Evolutionary conservation across 1,140 invertebrate genomes (phyloP).

Genomic region (Lepidotrigona ventralis): DNA sequence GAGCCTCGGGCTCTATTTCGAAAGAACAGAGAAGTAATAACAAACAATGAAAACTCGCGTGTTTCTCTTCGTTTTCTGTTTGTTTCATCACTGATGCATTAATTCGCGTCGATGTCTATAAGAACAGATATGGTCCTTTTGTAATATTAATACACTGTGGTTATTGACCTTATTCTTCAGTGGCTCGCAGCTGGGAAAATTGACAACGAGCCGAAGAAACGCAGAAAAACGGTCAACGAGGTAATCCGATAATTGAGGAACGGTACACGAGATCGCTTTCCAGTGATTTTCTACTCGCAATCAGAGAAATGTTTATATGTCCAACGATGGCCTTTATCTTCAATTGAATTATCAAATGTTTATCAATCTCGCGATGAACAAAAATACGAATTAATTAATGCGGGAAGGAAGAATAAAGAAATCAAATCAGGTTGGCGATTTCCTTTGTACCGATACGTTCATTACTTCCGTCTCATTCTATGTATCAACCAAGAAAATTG

Average conservation of each 20-base stretch:
- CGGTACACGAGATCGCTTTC: neutral
- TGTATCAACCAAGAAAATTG: neutral
- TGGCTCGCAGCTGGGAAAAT: slow-evolving; percentile 48
- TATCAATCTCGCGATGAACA: neutral
- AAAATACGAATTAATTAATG: neutral
- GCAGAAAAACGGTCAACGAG: neutral
- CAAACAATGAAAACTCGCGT: neutral
- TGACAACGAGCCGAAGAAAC: neutral
- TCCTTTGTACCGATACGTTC: too few species aligned
- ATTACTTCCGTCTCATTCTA: neutral
- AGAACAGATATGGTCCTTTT: too few species aligned
- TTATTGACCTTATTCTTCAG: slow-evolving; percentile 20
- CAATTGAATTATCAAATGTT: neutral
- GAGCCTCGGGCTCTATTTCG: neutral
- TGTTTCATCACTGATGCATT: neutral
- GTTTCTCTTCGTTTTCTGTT: neutral
- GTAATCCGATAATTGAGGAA: slow-evolving; percentile 1
- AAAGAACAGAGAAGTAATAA: neutral
- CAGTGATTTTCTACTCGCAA: neutral
- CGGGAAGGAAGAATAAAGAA: neutral
- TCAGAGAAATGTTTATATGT: too few species aligned
- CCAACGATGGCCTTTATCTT: neutral
- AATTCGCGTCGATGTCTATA: neutral
- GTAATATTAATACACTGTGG: neutral
- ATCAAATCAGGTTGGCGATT: neutral